Percentiles rank a stretch among this genome's conserved stretches.
Evolutionary conservation across 2,888 invertebrate species (phyloP).

Genomic region (Loripinus fragilis): DNA sequence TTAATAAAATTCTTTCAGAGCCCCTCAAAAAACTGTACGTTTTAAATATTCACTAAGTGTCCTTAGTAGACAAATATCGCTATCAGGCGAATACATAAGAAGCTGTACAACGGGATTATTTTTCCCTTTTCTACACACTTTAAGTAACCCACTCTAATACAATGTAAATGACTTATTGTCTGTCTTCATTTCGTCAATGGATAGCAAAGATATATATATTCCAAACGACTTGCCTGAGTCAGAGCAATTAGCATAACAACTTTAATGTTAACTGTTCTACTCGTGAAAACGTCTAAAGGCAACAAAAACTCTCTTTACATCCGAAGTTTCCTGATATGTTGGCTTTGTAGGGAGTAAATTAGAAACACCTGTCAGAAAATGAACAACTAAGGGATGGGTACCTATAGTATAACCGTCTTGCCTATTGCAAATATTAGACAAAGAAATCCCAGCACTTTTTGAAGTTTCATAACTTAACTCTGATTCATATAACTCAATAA

Average conservation of each 20-base stretch:
- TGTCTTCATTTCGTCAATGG: conserved; percentile 12
- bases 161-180: conserved; percentile 24
- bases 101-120: conserved; percentile 25
- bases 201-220: conserved; percentile 15
- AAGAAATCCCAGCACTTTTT: conserved; percentile 37
- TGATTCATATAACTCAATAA: conserved; percentile 28
- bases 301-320: conserved; percentile 22
- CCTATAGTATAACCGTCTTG: too few relatives aligned
- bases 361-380: not conserved
- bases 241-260: conserved; percentile 34
- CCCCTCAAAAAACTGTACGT: conserved; percentile 33
- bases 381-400: too few relatives aligned
- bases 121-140: conserved; percentile 30
- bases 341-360: conserved; percentile 36
- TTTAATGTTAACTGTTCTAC: conserved; percentile 18
- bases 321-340: conserved; percentile 37
- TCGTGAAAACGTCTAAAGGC: conserved; percentile 14
- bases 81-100: conserved; percentile 36
- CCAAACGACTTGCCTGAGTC: conserved; percentile 31
- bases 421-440: not conserved
- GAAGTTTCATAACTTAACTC: conserved; percentile 32
- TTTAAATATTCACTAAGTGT: not conserved
- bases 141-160: conserved; percentile 25
- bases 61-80: not conserved
- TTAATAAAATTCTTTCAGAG: conserved; percentile 15